Evolutionary conservation across 2,888 invertebrate genomes (phyloP).

Genomic region (Keiferia lycopersicella): DNA sequence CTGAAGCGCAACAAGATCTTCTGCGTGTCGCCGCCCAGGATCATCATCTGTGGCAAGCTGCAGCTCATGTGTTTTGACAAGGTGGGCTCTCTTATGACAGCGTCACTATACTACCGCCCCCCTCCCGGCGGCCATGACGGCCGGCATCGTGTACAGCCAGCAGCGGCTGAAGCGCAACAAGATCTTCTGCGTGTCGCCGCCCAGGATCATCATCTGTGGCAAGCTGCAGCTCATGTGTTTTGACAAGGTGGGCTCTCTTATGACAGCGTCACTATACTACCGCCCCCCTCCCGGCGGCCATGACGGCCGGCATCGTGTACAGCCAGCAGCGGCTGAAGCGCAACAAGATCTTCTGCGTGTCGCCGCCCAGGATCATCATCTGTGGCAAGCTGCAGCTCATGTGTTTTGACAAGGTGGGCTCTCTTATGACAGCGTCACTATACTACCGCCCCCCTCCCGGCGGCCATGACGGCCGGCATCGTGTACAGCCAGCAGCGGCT

Average conservation of each 20-base stretch:
- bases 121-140: constrained; percentile 94
- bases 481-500: constrained; percentile 88
- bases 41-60: constrained; percentile 89
- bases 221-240: constrained; percentile 92
- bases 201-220: constrained; percentile 89
- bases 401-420: constrained; percentile 93
- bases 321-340: constrained; percentile 86
- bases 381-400: constrained; percentile 90
- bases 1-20: constrained; percentile 85
- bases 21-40: constrained; percentile 89
- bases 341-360: constrained; percentile 88
- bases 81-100: constrained; percentile 63
- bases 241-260: constrained; percentile 91
- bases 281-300: constrained; percentile 95
- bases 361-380: constrained; percentile 88
- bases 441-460: constrained; percentile 95
- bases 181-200: constrained; percentile 90
- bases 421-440: constrained; percentile 74
- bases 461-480: constrained; percentile 92
- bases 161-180: constrained; percentile 83
- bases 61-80: constrained; percentile 95
- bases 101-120: constrained; percentile 94
- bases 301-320: constrained; percentile 91
- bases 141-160: constrained; percentile 90
- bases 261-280: constrained; percentile 48